Conservation (phyloP, 2,113 vertebrate genomes). For the Gila orcuttii region DNA sequence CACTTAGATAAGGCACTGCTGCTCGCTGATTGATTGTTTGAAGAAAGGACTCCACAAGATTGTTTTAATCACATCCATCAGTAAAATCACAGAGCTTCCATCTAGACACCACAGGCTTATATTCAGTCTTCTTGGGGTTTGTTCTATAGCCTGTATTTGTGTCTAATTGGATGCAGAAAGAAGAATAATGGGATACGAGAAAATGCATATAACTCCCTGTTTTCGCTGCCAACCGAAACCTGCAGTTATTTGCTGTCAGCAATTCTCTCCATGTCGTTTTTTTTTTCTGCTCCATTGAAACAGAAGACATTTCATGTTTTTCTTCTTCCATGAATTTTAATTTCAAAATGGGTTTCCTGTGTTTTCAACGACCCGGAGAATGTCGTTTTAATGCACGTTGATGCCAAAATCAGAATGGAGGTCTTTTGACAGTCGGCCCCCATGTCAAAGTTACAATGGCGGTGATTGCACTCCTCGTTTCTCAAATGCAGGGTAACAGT, state of each 20-base stretch:
- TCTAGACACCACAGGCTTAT: slow-evolving; percentile 33
- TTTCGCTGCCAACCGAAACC: slow-evolving; percentile 67
- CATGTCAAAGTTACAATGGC: neutral
- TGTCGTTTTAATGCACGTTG: neutral
- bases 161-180: slow-evolving; percentile 76
- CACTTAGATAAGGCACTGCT: slow-evolving; percentile 49
- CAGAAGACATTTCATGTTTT: slow-evolving; percentile 61
- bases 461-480: neutral
- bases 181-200: slow-evolving; percentile 68
- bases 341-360: slow-evolving; percentile 39
- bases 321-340: slow-evolving; percentile 57
- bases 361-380: slow-evolving; percentile 7
- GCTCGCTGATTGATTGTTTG: neutral
- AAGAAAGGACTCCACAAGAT: neutral
- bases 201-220: slow-evolving; percentile 65
- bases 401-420: slow-evolving; percentile 7
- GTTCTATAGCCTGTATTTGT: slow-evolving; percentile 58
- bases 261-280: slow-evolving; percentile 65
- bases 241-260: slow-evolving; percentile 75
- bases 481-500: neutral
- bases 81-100: slow-evolving; percentile 18
- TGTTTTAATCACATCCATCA: neutral
- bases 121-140: slow-evolving; percentile 54
- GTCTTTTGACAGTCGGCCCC: neutral
- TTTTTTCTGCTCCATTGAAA: slow-evolving; percentile 69